Evolutionary conservation across 2,113 vertebrate species (phyloP), one percentile per base, ranked within the genome.

Genomic region (Peromyscus californicus): DNA sequence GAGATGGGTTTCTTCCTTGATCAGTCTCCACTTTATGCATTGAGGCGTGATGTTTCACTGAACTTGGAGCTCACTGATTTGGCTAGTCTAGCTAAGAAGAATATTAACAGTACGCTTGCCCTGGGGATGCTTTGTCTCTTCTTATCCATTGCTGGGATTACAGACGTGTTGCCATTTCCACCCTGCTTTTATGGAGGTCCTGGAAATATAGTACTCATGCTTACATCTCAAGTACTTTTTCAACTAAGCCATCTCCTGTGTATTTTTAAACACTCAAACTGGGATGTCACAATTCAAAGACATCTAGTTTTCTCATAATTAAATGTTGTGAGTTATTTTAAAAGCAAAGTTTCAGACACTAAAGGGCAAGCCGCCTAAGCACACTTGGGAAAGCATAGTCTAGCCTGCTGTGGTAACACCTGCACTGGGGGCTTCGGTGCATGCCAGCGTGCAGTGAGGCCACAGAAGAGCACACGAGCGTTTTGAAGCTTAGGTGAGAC

Each of bases 401-500:
- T 93, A 69, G 36, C 86, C 75, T 91, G 93, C 82, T 90, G 51
- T 54, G 93, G 61, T 91, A 94, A 70, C 22, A 31, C 33, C 65
- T n/a, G 39, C 19, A 9, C 36, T 45, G 57, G 54, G 85, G 93
- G n/a, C 26, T 42, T 67, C 17, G 42, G 5, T n/a, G 82, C 1
- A 3, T 17, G 54, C 87, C 22, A 96, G 95, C 95, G 95, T 84
- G 97, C 98, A 95, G 97, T 80, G 88, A 96, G 93, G 92, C 78
- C 87, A 78, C 87, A 95, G 79, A 94, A 94, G 65, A 90, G 85
- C 82, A 95, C 67, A 57, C 13, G 54, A 93, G 95, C 61, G 42
- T 3, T 5, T 89, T 96, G 21, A 98, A 98, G 94, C 96, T 97
- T 92, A 97, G 93, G 90, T 78, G 86, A 78, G 83, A 83, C 97